Evolutionary conservation across 2,888 invertebrate genomes (phyloP).

Genomic region (Erebia epiphron): DNA sequence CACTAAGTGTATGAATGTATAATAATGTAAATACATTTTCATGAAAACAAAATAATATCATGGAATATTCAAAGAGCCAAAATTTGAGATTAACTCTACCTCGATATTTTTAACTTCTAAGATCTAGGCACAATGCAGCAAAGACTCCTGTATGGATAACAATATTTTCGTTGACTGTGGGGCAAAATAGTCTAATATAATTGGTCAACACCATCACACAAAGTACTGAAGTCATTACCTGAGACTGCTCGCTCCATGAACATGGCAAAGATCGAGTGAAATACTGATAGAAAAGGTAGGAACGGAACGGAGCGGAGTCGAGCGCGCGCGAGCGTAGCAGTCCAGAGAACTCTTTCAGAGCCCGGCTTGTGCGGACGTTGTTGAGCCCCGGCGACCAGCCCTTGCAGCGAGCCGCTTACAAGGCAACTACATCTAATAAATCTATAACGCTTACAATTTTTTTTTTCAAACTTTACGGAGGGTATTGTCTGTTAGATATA

Average conservation of each 20-base stretch:
- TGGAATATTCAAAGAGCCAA: conserved; percentile 83
- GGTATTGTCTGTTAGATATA: conserved; percentile 82
- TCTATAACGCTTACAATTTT: conserved; percentile 71
- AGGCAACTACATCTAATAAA: conserved; percentile 78
- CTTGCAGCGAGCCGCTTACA: conserved; percentile 64
- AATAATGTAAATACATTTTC: conserved; percentile 82
- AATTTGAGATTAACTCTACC: conserved; percentile 83
- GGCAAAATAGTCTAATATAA: conserved; percentile 63
- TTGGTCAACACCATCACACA: conserved; percentile 72
- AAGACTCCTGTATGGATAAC: conserved; percentile 83
- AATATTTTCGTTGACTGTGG: conserved; percentile 81
- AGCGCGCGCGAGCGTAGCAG: conserved; percentile 43
- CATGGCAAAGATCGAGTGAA: conserved; percentile 17
- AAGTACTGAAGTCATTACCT: conserved; percentile 62
- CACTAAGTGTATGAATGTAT: conserved; percentile 80
- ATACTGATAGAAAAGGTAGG: conserved; percentile 26
- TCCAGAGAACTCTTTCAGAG: conserved; percentile 61
- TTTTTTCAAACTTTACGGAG: conserved; percentile 75
- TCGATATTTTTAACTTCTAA: conserved; percentile 83
- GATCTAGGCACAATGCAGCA: conserved; percentile 84
- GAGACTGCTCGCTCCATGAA: conserved; percentile 52
- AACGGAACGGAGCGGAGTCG: conserved; percentile 28
- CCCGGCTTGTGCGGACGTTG: conserved; percentile 59
- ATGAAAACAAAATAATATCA: conserved; percentile 83
- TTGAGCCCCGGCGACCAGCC: conserved; percentile 67